Evolutionary conservation across 2,888 invertebrate species (phyloP).

Genomic region (Papilio protenor): DNA sequence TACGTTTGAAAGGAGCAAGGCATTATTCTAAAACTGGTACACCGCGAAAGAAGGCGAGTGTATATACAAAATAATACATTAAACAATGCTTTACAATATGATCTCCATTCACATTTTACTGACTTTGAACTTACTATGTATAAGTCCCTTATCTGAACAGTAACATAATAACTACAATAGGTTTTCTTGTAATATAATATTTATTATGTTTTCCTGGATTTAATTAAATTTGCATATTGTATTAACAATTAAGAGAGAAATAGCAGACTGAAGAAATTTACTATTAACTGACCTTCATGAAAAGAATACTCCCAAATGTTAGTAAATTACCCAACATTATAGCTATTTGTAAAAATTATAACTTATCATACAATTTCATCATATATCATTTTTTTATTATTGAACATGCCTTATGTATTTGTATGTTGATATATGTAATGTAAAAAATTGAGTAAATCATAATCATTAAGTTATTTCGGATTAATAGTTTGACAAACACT

Average conservation of each 20-base stretch:
- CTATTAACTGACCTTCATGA: not conserved
- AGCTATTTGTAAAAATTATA: not conserved
- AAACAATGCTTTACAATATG: not conserved
- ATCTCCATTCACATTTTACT: not conserved
- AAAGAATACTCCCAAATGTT: not conserved
- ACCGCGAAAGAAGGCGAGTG: too few species aligned
- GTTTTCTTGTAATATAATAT: not conserved
- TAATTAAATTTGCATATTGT: not conserved
- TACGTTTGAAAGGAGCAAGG: not conserved
- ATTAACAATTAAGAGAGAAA: not conserved
- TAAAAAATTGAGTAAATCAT: too few species aligned
- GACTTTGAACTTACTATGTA: not conserved
- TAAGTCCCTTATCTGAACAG: not conserved
- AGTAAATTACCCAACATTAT: not conserved
- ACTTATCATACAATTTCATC: too few species aligned
- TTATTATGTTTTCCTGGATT: not conserved
- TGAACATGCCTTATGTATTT: not conserved
- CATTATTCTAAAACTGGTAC: not conserved
- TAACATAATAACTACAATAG: not conserved
- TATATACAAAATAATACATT: not conserved
- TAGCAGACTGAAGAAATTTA: conserved; percentile 9
- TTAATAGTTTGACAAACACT: too few species aligned
- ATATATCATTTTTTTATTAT: too few species aligned
- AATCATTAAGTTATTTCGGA: too few species aligned
- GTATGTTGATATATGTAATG: not conserved